Base-by-base conservation (phyloP, 2,888 invertebrate genomes). In the Yponomeuta evonymella region DNA sequence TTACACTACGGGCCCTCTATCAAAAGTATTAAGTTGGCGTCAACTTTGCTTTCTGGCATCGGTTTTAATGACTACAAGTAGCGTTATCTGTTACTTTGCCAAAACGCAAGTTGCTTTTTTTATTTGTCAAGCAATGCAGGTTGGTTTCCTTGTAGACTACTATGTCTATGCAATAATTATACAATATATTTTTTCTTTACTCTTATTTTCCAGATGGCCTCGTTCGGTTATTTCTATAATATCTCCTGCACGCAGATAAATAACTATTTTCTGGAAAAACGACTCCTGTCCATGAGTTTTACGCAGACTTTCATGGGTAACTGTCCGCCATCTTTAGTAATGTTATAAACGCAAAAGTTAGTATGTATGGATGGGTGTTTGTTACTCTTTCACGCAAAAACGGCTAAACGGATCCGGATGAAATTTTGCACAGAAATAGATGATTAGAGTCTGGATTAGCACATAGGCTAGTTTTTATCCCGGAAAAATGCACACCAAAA, bases 261-360 rank as follows among this genome's bases (percentile, higher is more conserved):
- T 69, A 79, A 83, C 15, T 88, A 88, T 72, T 89, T 88, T 69
- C 75, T 81, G 4, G 77, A 81, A 69, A 84, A 79, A 73, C 79
- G 84, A 72, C 74, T 87, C 66, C 79, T 87, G 12, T 79, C 81
- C 8, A 75, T 81, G 23, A 83, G 84, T 70, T 70, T 85, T 2
- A 77, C 79, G 12, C 84, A 87, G 73, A 80, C 81, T 51, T 29
- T 81, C 43, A 71, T 79, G 72, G 85, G 89, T 88, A 43, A 43
- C 33, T 33, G 43, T 3, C 43, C 8, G 43, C 8, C 8, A 43
- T 43, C 23, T 23, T 23, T 23, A 23, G 23, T 23, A 23, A 23
- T 23, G 0, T 23, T 23, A 23, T 23, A 23, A 23, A 23, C 23
- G 23, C 23, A 23, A 23, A 23, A 23, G 23, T 23, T 23, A 23